phyloP scores from a whole-genome alignment of 2,113 vertebrate genomes.

The Brachypteracias leptosomus region DNA sequence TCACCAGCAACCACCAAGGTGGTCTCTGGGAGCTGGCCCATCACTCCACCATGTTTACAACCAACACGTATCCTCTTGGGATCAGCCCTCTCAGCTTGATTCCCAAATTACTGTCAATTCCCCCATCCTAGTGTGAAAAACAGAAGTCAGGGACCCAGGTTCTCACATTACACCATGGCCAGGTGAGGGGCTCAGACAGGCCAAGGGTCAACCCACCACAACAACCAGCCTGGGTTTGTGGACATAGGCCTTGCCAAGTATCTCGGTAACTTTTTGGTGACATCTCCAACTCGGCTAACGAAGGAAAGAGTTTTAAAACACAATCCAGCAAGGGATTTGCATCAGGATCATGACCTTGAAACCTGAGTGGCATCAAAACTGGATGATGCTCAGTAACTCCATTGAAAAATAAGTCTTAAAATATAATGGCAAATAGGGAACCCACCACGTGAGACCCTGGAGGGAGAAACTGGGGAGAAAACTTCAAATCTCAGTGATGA shows the following conservation, averaged over 20 bases:
- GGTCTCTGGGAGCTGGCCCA: neutral
- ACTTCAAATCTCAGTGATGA: neutral
- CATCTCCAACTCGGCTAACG: rapidly evolving
- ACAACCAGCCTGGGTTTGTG: rapidly evolving
- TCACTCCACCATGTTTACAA: neutral
- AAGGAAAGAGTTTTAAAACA: neutral
- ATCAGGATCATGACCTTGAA: neutral
- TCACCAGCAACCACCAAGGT: neutral
- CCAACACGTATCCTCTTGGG: rapidly evolving
- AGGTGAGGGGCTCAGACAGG: neutral
- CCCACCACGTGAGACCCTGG: neutral
- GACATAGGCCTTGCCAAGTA: neutral
- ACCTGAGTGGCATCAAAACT: neutral
- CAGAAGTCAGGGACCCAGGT: neutral
- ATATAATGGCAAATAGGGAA: neutral
- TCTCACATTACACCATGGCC: neutral
- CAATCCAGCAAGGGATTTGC: neutral
- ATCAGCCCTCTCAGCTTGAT: neutral
- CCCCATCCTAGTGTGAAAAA: neutral
- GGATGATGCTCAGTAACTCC: neutral
- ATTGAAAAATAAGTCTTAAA: neutral
- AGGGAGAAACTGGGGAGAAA: neutral
- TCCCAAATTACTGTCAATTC: neutral
- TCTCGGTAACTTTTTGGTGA: neutral
- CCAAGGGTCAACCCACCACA: neutral